These are phyloP conservation scores for Etheostoma cragini DNA, from an alignment of 2,113 vertebrate species.

Conservation along the genomic window DNA sequence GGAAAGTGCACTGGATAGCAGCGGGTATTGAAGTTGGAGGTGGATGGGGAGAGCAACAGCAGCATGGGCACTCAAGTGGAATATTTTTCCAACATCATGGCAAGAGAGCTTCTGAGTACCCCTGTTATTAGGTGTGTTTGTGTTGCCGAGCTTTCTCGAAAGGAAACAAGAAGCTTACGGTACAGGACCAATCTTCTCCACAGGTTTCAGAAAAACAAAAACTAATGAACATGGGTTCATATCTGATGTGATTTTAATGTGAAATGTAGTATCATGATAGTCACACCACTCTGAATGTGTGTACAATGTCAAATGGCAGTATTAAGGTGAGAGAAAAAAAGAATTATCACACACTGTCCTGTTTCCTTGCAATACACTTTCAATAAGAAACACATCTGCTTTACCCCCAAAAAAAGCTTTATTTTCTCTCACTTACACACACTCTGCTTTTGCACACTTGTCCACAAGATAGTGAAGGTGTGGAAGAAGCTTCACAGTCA, in stretches of 20 bases:
- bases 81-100: constrained; percentile 65
- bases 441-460: too few species aligned
- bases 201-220: constrained; percentile 22
- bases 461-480: too few species aligned
- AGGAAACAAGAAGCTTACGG: constrained; percentile 44
- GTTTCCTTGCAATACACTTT: too few species aligned
- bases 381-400: too few species aligned
- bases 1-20: constrained; percentile 43
- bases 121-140: constrained; percentile 60
- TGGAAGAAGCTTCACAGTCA: too few species aligned
- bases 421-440: too few species aligned
- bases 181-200: background rate
- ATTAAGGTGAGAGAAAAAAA: background rate
- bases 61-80: constrained; percentile 61
- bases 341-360: too few species aligned
- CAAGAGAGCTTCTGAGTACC: constrained; percentile 57
- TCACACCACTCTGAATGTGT: background rate
- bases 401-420: too few species aligned
- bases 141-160: constrained; percentile 38
- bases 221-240: background rate
- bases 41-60: constrained; percentile 23
- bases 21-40: background rate
- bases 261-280: background rate
- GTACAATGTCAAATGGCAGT: background rate
- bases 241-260: background rate